Base-by-base conservation (phyloP, 2,888 invertebrate genomes). In the Acrobasis consociella region DNA sequence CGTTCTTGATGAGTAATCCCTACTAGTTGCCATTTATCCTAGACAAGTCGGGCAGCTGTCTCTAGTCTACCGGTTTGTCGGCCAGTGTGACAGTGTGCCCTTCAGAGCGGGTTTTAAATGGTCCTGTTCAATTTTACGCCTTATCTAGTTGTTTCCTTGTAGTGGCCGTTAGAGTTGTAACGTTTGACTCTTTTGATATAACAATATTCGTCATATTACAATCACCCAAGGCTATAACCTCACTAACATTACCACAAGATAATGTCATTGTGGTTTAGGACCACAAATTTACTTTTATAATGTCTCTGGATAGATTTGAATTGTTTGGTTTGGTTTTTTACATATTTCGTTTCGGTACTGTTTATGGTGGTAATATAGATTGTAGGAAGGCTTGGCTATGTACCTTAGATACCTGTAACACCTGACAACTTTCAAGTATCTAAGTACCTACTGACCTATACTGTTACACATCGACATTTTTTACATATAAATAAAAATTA, bases 21-120 rank as follows among this genome's bases (percentile, higher is more conserved):
- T 64, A 67, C 74, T 80, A 80, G 73, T 69, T 67, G 67, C 67
- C 50, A 62, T 73, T 85, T 82, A 82, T 84, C 83, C 84, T 86
- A 86, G 85, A 70, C 63, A 64, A 77, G 22, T 46, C 70, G 72
- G 75, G 69, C 77, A 76, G 71, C 74, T 76, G 74, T 82, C 72
- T 80, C 83, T 86, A 84, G 76, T 71, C 73, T 80, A 81, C 83
- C 78, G 82, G 83, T 83, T 68, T 67, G 62, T 72, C 63, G 56
- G 42, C 68, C 73, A 78, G 77, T 39, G 17, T 16, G 59, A 38
- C 59, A 60, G 15, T 50, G n/a, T 53, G 51, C 42, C 60, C 50
- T 60, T 51, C 51, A 13, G 55, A 62, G 16, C 55, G 49, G 37
- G 49, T 62, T 55, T 49, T 38, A 16, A 49, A 62, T 62, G 52